phyloP scores from a whole-genome alignment of 2,113 vertebrate species.

The Acrocephalus kingi region DNA sequence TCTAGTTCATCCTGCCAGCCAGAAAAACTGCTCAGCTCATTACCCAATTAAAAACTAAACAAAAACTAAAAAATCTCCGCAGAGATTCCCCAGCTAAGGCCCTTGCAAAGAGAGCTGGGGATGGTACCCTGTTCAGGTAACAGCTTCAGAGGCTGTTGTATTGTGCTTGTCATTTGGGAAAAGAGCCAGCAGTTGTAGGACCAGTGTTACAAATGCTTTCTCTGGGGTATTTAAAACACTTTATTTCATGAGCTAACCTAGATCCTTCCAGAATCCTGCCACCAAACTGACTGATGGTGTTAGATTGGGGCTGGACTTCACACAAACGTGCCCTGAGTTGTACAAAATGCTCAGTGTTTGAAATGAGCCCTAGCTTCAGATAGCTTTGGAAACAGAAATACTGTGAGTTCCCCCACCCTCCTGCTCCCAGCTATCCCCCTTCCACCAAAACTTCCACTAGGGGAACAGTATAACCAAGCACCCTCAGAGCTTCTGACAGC shows the following conservation, averaged over 20 bases:
- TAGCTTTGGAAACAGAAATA: conserved; percentile 25
- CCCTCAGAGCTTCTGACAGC: conserved; percentile 31
- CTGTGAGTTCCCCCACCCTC: background rate
- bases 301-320: background rate
- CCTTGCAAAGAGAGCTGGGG: conserved; percentile 66
- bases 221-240: conserved; percentile 8
- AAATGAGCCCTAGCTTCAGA: conserved; percentile 8
- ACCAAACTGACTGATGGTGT: background rate
- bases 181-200: conserved; percentile 61
- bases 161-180: conserved; percentile 80
- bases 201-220: conserved; percentile 45
- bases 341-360: background rate
- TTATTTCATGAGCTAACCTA: conserved; percentile 14
- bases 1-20: conserved; percentile 44
- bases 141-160: conserved; percentile 77
- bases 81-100: conserved; percentile 73
- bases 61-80: conserved; percentile 62
- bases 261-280: conserved; percentile 30
- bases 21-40: conserved; percentile 72
- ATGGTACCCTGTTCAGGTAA: conserved; percentile 77
- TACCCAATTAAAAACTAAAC: conserved; percentile 65
- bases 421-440: background rate
- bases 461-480: conserved; percentile 25
- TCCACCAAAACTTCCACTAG: background rate
- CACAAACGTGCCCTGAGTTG: background rate